phyloP scores from a whole-genome alignment of 2,888 invertebrate species.

The Drosophila nigritarsus region DNA sequence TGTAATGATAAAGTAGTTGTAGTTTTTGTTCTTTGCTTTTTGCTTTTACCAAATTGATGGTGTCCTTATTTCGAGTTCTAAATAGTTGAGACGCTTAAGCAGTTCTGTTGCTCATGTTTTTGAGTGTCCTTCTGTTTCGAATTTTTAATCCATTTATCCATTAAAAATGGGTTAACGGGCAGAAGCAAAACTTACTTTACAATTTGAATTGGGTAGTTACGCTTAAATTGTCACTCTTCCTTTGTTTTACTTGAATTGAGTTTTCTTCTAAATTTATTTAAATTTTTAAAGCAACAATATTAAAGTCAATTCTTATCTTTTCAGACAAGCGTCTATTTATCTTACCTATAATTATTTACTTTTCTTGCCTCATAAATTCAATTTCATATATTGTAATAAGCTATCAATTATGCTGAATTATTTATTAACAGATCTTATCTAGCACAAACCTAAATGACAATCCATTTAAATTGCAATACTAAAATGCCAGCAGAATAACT shows the following conservation, averaged over 20 bases:
- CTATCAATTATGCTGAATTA: neutral
- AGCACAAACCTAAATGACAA: neutral
- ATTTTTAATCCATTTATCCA: neutral
- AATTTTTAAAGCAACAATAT: neutral
- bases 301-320: neutral
- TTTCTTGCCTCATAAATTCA: neutral
- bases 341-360: neutral
- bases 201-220: neutral
- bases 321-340: neutral
- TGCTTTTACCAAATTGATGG: neutral
- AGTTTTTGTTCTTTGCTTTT: neutral
- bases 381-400: neutral
- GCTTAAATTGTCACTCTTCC: neutral
- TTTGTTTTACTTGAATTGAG: neutral
- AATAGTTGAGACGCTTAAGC: neutral
- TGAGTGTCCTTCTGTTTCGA: neutral
- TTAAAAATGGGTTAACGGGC: neutral
- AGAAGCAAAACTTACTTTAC: neutral
- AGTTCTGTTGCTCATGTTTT: neutral
- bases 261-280: neutral
- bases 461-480: neutral
- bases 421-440: neutral
- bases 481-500: slow-evolving; percentile 11
- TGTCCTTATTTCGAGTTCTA: neutral
- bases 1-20: neutral